These are phyloP conservation scores for Rynchops niger DNA, from an alignment of 2,113 vertebrate species.

Conservation along the genomic window DNA sequence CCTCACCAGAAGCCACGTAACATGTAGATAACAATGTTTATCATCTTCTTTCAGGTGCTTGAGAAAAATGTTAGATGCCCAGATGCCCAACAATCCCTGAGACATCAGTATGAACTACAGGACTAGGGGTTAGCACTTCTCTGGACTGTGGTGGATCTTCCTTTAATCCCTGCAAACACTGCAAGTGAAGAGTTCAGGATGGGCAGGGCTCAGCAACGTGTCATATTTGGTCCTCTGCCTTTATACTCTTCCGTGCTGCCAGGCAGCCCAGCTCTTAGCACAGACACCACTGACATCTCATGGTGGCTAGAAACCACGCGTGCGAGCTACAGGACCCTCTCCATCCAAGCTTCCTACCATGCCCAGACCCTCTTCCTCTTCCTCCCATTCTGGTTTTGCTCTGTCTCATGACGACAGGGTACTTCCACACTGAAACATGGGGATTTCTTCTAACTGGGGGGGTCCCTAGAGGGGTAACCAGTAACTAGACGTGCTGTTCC, in stretches of 20 bases:
- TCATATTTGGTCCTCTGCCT: neutral
- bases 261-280: neutral
- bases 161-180: neutral
- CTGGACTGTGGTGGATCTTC: neutral
- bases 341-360: neutral
- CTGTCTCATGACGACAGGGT: accelerated
- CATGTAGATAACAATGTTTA: neutral
- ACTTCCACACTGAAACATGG: neutral
- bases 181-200: neutral
- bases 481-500: neutral
- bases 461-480: neutral
- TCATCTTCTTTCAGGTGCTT: neutral
- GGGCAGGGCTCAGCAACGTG: neutral
- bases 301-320: neutral
- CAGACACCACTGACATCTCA: neutral
- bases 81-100: neutral
- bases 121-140: neutral
- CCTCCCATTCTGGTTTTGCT: neutral
- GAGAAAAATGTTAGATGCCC: neutral
- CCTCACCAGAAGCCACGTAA: neutral
- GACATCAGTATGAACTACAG: neutral
- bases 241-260: neutral
- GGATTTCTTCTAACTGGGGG: neutral
- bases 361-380: neutral
- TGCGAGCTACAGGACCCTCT: neutral